phyloP scores from a whole-genome alignment of 1,140 invertebrate genomes.

The Bombus breviceps region DNA sequence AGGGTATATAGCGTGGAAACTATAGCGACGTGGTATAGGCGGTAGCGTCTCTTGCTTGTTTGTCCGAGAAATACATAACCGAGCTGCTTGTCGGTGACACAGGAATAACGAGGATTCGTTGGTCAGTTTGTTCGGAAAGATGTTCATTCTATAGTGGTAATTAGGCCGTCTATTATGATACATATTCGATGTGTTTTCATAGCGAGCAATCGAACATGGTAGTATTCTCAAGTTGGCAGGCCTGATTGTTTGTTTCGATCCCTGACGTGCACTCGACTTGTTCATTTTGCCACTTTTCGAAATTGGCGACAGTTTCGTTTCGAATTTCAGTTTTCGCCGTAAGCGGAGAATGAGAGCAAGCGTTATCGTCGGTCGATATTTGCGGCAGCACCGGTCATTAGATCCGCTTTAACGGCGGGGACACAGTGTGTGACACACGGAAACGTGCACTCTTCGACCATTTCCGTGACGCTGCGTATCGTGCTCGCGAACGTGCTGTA shows the following conservation, averaged over 20 bases:
- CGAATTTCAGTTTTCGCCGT: neutral
- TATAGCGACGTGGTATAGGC: constrained; percentile 28
- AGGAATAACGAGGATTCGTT: neutral
- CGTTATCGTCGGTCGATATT: constrained; percentile 12
- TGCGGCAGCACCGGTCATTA: neutral
- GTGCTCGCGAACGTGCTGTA: constrained; percentile 26
- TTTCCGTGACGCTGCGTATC: constrained; percentile 48
- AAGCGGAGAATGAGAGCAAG: neutral
- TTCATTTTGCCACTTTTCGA: neutral
- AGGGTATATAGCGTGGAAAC: constrained; percentile 52
- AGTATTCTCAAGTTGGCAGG: neutral
- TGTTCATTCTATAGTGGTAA: constrained; percentile 13
- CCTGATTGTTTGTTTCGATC: neutral
- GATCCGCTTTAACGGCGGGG: constrained; percentile 14
- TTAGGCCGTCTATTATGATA: neutral
- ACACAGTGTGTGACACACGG: constrained; percentile 35
- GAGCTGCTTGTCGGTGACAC: constrained; percentile 4
- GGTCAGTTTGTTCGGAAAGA: neutral
- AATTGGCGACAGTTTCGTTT: no score
- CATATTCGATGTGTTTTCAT: neutral
- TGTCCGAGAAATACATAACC: constrained; percentile 12
- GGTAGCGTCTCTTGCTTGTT: constrained; percentile 18
- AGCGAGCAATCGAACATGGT: neutral
- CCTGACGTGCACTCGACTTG: neutral
- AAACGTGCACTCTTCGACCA: constrained; percentile 44